Conservation (phyloP, 2,113 vertebrate species). For the Alces alces region DNA sequence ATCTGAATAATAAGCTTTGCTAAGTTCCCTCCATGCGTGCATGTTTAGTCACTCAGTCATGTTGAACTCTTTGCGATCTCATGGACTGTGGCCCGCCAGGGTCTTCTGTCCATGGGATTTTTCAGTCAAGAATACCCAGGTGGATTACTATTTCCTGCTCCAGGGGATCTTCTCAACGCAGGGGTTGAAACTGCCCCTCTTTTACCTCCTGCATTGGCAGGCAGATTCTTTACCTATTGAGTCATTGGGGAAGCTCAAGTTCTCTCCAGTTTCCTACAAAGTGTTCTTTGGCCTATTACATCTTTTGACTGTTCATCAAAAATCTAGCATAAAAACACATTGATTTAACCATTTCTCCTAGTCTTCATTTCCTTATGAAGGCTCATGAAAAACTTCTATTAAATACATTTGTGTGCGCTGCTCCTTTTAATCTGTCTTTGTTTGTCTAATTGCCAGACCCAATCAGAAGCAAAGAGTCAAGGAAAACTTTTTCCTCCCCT, state of each 20-base stretch:
- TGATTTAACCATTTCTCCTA: not conserved
- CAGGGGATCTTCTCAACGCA: not conserved
- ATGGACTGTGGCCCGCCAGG: fast-evolving
- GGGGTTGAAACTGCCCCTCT: not conserved
- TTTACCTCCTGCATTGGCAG: not conserved
- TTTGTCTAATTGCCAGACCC: not conserved
- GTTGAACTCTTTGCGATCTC: not conserved
- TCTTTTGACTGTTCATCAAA: not conserved
- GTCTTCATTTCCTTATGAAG: not conserved
- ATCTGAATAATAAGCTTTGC: not conserved
- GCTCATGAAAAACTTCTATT: not conserved
- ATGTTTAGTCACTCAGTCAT: not conserved
- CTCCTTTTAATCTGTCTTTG: not conserved
- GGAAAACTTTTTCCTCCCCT: not conserved
- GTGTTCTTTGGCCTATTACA: not conserved
- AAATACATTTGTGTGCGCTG: not conserved
- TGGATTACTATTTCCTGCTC: not conserved
- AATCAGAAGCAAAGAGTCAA: not conserved
- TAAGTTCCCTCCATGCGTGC: fast-evolving
- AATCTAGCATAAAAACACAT: not conserved
- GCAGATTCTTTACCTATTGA: not conserved
- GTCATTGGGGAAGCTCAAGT: not conserved
- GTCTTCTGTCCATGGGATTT: not conserved
- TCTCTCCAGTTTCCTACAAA: not conserved
- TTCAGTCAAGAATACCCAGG: fast-evolving